Evolutionary conservation across 2,113 vertebrate genomes (phyloP).

Genomic region (Megalops atlanticus): DNA sequence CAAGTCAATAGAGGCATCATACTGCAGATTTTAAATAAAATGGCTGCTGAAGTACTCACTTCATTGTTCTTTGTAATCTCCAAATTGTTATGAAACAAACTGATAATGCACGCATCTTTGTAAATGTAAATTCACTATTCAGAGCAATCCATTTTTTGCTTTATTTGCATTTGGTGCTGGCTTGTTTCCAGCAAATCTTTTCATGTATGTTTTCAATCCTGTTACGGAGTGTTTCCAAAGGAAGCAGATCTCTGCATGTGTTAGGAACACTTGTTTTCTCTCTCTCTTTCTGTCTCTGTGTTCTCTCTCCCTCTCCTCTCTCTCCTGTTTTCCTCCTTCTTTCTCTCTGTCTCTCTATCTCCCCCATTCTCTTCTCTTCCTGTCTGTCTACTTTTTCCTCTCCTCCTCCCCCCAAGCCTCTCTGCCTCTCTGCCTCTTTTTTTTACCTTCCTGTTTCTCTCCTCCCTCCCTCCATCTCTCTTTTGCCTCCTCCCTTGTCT

Average conservation of each 20-base stretch:
- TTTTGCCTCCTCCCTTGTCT: slow-evolving; percentile 26
- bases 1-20: background rate
- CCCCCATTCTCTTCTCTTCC: background rate
- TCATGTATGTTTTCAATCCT: background rate
- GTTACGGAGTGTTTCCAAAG: background rate
- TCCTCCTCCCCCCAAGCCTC: background rate
- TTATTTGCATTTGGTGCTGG: too few species aligned
- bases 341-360: slow-evolving; percentile 15
- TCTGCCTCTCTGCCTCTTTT: background rate
- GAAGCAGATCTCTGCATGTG: background rate
- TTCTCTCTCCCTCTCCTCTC: background rate
- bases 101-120: too few species aligned
- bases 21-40: background rate
- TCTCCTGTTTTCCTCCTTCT: slow-evolving; percentile 14
- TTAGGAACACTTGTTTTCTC: background rate
- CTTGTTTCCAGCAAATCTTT: background rate
- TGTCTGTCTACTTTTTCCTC: slow-evolving; percentile 23
- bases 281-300: background rate
- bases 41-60: background rate
- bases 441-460: slow-evolving; percentile 28
- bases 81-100: too few species aligned
- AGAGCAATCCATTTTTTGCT: too few species aligned
- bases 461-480: background rate
- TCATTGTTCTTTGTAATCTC: too few species aligned
- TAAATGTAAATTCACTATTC: too few species aligned